A percentile compares a stretch with the other conserved stretches of the same genome.
phyloP scores from a whole-genome alignment of 2,797 vertebrate genomes.

The Smutsia gigantea region DNA sequence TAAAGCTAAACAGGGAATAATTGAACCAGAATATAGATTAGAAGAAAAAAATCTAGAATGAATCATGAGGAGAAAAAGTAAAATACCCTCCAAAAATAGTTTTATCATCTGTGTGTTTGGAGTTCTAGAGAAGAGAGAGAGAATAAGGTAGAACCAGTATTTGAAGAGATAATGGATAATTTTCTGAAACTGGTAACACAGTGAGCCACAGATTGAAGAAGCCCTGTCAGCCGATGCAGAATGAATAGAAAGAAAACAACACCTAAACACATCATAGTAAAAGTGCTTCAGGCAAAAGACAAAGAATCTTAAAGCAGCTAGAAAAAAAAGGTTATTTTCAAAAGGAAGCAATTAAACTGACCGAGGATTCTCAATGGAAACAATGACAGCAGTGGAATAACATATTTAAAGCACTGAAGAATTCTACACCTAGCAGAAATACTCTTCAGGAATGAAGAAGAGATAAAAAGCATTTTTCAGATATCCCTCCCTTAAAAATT shows the following conservation, averaged over 20 bases:
- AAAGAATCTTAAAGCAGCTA: not conserved
- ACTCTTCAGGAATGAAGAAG: not conserved
- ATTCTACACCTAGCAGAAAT: not conserved
- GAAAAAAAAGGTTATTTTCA: not conserved
- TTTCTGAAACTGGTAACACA: not conserved
- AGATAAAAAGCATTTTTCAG: slow-evolving; percentile 6
- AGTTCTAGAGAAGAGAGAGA: not conserved
- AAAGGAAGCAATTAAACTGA: slow-evolving; percentile 20
- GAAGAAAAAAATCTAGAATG: slow-evolving; percentile 5
- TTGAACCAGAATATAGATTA: not conserved
- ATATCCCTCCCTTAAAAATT: not conserved
- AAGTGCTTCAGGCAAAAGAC: not conserved
- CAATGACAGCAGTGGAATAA: not conserved
- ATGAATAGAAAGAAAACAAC: not conserved
- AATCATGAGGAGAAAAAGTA: not conserved
- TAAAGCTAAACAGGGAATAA: slow-evolving; percentile 26
- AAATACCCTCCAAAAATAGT: not conserved
- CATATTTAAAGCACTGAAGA: not conserved
- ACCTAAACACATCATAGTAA: not conserved
- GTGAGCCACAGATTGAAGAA: not conserved
- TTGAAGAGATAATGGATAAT: not conserved
- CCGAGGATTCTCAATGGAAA: not conserved
- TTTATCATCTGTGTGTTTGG: not conserved
- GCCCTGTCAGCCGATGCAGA: not conserved
- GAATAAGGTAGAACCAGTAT: not conserved